Conservation (phyloP, 2,888 invertebrate genomes). For the Philonicus albiceps region DNA sequence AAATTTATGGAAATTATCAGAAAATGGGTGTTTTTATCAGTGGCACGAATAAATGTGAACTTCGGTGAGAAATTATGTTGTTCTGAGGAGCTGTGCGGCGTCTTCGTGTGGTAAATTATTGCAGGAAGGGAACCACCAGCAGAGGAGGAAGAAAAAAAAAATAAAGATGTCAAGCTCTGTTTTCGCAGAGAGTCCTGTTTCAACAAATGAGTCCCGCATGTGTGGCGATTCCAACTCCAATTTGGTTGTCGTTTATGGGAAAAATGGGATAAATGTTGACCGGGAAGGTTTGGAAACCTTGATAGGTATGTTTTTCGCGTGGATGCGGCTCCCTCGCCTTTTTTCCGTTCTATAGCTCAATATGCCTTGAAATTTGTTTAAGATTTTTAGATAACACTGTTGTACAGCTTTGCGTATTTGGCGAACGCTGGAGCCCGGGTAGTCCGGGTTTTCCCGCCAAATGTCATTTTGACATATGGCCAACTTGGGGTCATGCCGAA, state of each 20-base stretch:
- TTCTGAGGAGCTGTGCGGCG: neutral
- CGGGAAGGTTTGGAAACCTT: conserved; percentile 80
- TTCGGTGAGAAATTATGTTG: neutral
- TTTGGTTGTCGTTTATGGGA: conserved; percentile 83
- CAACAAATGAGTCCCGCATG: conserved; percentile 41
- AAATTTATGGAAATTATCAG: neutral
- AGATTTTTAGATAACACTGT: neutral
- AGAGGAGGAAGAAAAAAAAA: neutral
- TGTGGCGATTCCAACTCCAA: conserved; percentile 53
- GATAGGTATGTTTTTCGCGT: conserved; percentile 70
- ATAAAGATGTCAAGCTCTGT: conserved; percentile 60
- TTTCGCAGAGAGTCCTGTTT: conserved; percentile 57
- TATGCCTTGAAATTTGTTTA: neutral
- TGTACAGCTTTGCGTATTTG: neutral
- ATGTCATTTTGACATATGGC: conserved; percentile 42
- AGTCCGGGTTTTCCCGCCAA: conserved; percentile 43
- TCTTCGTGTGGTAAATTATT: neutral
- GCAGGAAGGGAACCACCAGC: neutral
- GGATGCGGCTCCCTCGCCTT: neutral
- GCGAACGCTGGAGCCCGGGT: neutral
- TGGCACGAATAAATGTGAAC: neutral
- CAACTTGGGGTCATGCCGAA: neutral
- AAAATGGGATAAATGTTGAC: conserved; percentile 87
- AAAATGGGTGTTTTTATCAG: neutral
- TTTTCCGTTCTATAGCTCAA: neutral